Percentiles rank a stretch among this genome's conserved stretches.
phyloP scores from a whole-genome alignment of 2,113 vertebrate genomes.

The Sceloporus tristichus region DNA sequence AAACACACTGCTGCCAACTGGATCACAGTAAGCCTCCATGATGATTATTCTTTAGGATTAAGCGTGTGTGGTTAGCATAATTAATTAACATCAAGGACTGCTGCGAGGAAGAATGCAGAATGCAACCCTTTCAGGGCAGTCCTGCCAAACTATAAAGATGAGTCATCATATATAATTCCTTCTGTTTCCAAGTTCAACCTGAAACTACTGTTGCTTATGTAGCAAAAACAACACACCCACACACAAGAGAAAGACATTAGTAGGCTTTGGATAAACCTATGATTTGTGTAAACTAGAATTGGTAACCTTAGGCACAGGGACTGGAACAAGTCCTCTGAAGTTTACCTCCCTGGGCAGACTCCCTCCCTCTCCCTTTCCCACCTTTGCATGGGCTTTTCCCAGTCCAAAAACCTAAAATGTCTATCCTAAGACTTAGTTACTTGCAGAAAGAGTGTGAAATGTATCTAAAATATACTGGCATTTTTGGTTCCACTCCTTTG shows the following conservation, averaged over 20 bases:
- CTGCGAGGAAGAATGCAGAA: conserved; percentile 21
- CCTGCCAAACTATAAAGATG: neutral
- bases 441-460: too few relatives aligned
- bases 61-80: conserved; percentile 31
- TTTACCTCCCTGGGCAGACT: too few relatives aligned
- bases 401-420: too few relatives aligned
- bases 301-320: too few relatives aligned
- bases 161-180: neutral
- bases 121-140: neutral
- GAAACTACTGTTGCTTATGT: too few relatives aligned
- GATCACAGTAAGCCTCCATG: conserved; percentile 36
- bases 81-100: conserved; percentile 49
- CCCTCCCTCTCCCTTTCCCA: too few relatives aligned
- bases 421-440: too few relatives aligned
- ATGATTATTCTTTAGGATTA: conserved; percentile 48
- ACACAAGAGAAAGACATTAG: neutral
- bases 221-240: neutral
- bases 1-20: conserved; percentile 40
- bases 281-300: too few relatives aligned
- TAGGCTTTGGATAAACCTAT: neutral
- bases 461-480: too few relatives aligned
- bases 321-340: too few relatives aligned
- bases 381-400: too few relatives aligned
- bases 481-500: too few relatives aligned
- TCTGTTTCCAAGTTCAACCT: neutral